Evolutionary conservation across 2,113 vertebrate species (phyloP), one percentile per base, ranked within the genome.

Genomic region (Penelope pileata): DNA sequence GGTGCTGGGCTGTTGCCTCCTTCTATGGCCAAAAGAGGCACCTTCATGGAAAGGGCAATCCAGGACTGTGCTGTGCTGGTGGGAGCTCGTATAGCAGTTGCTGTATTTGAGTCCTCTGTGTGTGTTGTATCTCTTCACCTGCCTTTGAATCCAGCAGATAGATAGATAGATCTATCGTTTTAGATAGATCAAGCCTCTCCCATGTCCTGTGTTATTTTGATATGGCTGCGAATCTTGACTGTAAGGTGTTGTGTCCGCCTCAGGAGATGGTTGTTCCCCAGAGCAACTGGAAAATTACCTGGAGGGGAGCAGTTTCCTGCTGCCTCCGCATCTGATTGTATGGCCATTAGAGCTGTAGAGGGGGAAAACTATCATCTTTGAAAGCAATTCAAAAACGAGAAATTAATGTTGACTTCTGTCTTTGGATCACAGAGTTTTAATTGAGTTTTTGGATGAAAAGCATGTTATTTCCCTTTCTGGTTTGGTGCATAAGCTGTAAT

Each of bases 41-140:
- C 16, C 36, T 45, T 60, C 7, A 1, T 8, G 12, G 38, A 32
- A 38, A 59, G 43, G 34, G 26, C 22, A 16, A n/a, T 21, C 62
- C 17, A 75, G 58, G 12, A 4, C 27, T 85, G 70, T 43, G 50
- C 30, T 43, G 34, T 47, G 5, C 75, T 32, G 26, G 18, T 53
- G 62, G 56, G 40, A 64, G 60, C 54, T 80, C 36, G 4, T 47
- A 45, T 48, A 68, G 40, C 68, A n/a, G n/a, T 83, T 24, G 7
- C 40, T 0, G 0, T 18, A 12, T 40, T 43, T 58, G 11, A 15
- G 2, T n/a, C 43, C 23, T 58, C 4, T 5, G 1, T 40, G 6
- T 8, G 23, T 48, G 36, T 32, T 58, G 30, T 36, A 1, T 53
- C 32, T 45, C 42, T 4, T 38, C 5, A 1, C 34, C 48, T 73